Evolutionary conservation across 2,888 invertebrate species (phyloP), one percentile per base, ranked within the genome.

Genomic region (Drosophila planitibia): DNA sequence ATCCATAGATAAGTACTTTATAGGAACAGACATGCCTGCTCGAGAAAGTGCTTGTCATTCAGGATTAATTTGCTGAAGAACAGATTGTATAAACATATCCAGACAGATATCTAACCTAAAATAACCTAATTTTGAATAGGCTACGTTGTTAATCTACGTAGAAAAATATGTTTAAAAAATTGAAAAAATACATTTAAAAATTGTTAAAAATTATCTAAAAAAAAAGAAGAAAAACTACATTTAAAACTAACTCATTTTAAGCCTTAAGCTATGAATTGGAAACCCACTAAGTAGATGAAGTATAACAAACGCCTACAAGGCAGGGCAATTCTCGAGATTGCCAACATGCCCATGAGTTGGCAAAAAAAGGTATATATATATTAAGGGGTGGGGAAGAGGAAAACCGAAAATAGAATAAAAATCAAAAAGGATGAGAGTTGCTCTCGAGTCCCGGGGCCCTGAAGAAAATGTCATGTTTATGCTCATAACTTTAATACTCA

Each of bases 401-500:
- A 53, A 59, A 53, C 62, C 58, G 37, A 70, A 70, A 70, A 57
- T 57, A 12, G 58, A 72, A 72, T 60, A 53, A 62, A 25, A 58
- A 57, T 58, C 58, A 58, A 74, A 72, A 65, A 74, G 66, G 72
- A 72, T 80, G 59, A 77, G 79, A 79, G 66, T 41, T 53, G 49
- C 62, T 57, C 76, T 80, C 67, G 75, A 81, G 73, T 55, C 64
- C 66, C 68, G 44, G 51, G 44, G 33, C 49, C 44, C 60, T n/a
- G n/a, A 22, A 69, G 72, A 70, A 71, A 88, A 81, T 78, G 81
- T 76, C 79, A 78, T 91, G 91, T 91, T 91, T 91, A 89, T 79
- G 91, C 83, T 91, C 91, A 88, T 91, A 91, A 91, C 86, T 91
- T 91, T 80, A 80, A 70, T 74, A 70, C 82, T 88, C 74, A 85